Conservation (phyloP, 2,797 vertebrate species). For the Betta splendens region DNA sequence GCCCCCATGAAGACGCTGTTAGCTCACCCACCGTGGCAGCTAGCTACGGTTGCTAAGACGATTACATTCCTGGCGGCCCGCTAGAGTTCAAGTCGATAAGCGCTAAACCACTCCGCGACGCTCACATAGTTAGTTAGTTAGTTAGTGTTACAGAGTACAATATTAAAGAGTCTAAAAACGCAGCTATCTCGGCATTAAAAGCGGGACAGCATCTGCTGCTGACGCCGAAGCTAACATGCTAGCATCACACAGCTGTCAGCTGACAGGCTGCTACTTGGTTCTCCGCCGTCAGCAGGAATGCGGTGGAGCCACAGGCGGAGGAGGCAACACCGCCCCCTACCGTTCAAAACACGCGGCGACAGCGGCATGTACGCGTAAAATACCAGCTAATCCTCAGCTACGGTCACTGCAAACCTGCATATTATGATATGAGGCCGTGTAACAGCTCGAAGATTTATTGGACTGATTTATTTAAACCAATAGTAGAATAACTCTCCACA, state of each 20-base stretch:
- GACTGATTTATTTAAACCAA: too few species aligned
- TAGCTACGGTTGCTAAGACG: slow-evolving; percentile 31
- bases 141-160: neutral
- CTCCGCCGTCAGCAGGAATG: slow-evolving; percentile 63
- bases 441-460: too few species aligned
- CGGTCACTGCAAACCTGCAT: too few species aligned
- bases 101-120: neutral
- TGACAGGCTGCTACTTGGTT: slow-evolving; percentile 47
- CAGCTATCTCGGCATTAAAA: neutral
- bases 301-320: slow-evolving; percentile 43
- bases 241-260: slow-evolving; percentile 66
- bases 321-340: slow-evolving; percentile 46
- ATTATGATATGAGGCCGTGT: too few species aligned
- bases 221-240: slow-evolving; percentile 44
- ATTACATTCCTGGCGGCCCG: slow-evolving; percentile 14
- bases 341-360: slow-evolving; percentile 8
- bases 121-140: slow-evolving; percentile 6
- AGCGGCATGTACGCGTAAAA: too few species aligned
- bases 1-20: slow-evolving; percentile 33
- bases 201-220: neutral
- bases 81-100: slow-evolving; percentile 9
- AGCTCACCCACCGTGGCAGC: slow-evolving; percentile 9
- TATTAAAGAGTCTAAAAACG: neutral
- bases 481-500: too few species aligned
- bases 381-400: too few species aligned